Conservation (phyloP, 2,797 vertebrate genomes). For the Accipiter badius region DNA sequence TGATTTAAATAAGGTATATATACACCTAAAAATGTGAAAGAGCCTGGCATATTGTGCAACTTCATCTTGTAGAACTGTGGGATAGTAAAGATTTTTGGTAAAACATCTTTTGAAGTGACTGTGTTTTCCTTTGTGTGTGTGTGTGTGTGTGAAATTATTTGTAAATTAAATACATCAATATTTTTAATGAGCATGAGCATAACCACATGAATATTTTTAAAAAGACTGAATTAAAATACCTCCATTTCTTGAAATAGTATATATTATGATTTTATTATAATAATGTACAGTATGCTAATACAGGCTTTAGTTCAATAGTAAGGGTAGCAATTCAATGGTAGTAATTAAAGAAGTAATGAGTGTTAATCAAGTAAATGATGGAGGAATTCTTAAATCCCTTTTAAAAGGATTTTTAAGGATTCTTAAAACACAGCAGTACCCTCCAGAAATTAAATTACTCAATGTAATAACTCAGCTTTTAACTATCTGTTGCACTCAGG, state of each 20-base stretch:
- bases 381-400: not conserved
- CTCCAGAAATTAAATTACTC: not conserved
- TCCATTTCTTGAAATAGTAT: not conserved
- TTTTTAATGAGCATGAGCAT: not conserved
- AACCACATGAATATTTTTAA: not conserved
- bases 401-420: not conserved
- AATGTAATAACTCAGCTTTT: not conserved
- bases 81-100: not conserved
- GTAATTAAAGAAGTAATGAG: not conserved
- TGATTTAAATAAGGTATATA: not conserved
- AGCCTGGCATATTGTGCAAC: not conserved
- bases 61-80: not conserved
- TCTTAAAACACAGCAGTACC: not conserved
- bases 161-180: not conserved
- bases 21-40: not conserved
- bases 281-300: not conserved
- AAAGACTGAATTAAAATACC: not conserved
- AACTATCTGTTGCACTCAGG: not conserved
- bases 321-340: not conserved
- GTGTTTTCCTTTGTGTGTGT: not conserved
- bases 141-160: not conserved
- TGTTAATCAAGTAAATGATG: not conserved
- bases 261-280: not conserved
- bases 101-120: not conserved
- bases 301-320: not conserved